Evolutionary conservation across 92 coral and sea anemone genomes (phyloP), one percentile per base, ranked within the genome.

Genomic region (Muricea muricata): DNA sequence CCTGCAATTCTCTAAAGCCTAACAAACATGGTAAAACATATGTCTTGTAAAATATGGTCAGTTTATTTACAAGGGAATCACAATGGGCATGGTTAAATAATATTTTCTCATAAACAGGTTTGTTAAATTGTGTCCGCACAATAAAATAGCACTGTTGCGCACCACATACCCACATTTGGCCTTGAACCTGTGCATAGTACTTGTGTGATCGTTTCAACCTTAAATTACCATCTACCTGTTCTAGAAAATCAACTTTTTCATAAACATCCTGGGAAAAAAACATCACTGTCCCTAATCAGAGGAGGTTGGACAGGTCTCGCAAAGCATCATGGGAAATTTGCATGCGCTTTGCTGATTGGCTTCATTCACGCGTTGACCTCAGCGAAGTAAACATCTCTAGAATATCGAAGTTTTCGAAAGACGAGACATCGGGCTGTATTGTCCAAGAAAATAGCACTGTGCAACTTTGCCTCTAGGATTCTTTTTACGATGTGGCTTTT

Each of bases 131-230:
- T 24, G 83, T 78, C 83, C 83, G 55, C 33, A 78, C 83, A 45
- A 78, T 25, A 26, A 78, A 54, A 26, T n/a, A 78, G 18, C 83
- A 48, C 13, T 78, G 83, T n/a, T 48, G 15, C 28, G 24, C 35
- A 48, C 56, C 31, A 54, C 37, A 41, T 8, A 14, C 25, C 84
- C 84, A 79, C 84, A 56, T 29, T 33, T 79, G 84, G 14, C 42
- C 83, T 63, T 78, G 83, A 15, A 78, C 73, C 52, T 56, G 73
- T 25, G 84, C 1, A 30, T 56, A 80, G 35, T 80, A 80, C 56
- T 39, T 40, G 57, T 58, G 75, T 31, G 84, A 20, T 30, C 74
- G 18, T 32, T 61, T 80, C 41, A 80, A 42, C 56, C 73, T 56
- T 40, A 55, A 74, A 26, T 28, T 31, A 56, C 84, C 84, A 79